phyloP scores from a whole-genome alignment of 1,140 invertebrate species.

The Zaprionus vittiger region DNA sequence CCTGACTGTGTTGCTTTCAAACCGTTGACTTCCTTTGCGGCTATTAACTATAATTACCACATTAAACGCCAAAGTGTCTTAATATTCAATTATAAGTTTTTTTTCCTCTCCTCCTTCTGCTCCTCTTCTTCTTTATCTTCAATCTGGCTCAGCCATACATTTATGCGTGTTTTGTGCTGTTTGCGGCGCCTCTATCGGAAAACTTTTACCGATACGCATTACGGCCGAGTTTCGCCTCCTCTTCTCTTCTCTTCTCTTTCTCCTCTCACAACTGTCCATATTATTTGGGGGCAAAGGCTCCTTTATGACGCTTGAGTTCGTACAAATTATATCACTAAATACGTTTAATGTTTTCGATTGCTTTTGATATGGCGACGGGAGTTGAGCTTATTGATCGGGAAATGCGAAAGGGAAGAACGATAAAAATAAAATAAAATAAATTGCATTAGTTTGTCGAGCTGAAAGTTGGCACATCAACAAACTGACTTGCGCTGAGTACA shows the following conservation, averaged over 20 bases:
- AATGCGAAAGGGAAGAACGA: slow-evolving; percentile 28
- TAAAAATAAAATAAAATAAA: slow-evolving; percentile 73
- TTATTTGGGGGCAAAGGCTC: neutral
- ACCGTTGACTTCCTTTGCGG: slow-evolving; percentile 62
- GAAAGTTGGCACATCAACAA: slow-evolving; percentile 11
- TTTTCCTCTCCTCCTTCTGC: slow-evolving; percentile 19
- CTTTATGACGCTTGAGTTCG: slow-evolving; percentile 73
- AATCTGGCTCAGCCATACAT: slow-evolving; percentile 26
- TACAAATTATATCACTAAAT: slow-evolving; percentile 78
- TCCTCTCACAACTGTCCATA: neutral
- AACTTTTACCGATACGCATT: slow-evolving; percentile 61
- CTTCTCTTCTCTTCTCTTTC: neutral
- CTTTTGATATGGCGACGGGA: slow-evolving; percentile 60
- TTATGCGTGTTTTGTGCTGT: slow-evolving; percentile 57
- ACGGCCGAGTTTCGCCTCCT: neutral
- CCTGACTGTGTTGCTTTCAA: slow-evolving; percentile 45
- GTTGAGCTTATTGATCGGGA: slow-evolving; percentile 26
- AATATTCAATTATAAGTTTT: slow-evolving; percentile 81
- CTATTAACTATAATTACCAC: slow-evolving; percentile 82
- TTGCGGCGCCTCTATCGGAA: slow-evolving; percentile 51
- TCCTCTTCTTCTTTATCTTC: neutral
- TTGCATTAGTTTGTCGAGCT: slow-evolving; percentile 28
- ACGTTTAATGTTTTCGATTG: slow-evolving; percentile 68
- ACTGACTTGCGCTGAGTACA: neutral
- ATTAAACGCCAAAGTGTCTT: slow-evolving; percentile 81